A percentile compares a stretch with the other conserved stretches of the same genome.
Evolutionary conservation across 1,140 invertebrate genomes (phyloP).

Genomic region (Heliconius himera): DNA sequence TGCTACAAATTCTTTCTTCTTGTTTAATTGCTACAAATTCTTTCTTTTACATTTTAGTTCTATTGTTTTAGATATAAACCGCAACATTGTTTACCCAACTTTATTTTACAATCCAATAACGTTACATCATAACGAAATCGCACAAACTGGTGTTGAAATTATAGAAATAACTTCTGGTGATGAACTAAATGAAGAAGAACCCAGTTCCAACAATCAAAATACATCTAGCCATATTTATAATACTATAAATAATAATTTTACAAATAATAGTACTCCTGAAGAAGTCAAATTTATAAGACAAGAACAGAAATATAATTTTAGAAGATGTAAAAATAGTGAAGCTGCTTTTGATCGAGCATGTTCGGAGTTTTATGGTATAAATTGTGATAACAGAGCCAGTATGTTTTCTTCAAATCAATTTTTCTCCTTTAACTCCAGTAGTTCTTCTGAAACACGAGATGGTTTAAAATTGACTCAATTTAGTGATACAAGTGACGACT

Average conservation of each 20-base stretch:
- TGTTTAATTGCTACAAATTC: not conserved
- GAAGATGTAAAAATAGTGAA: not conserved
- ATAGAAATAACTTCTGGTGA: constrained; percentile 55
- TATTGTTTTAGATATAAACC: constrained; percentile 49
- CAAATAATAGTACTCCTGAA: constrained; percentile 40
- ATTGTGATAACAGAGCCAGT: not conserved
- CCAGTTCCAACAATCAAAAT: not conserved
- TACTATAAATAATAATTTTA: constrained; percentile 35
- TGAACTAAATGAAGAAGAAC: not conserved
- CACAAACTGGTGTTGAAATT: constrained; percentile 48
- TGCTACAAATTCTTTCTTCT: no score
- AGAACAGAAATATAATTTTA: not conserved
- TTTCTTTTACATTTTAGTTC: not conserved
- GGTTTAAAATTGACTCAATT: not conserved
- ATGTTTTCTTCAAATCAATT: not conserved
- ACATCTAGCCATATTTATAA: not conserved
- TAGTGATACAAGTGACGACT: constrained; percentile 1
- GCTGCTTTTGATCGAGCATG: not conserved
- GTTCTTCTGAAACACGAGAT: not conserved
- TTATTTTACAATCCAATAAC: constrained; percentile 19
- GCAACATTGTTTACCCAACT: constrained; percentile 40
- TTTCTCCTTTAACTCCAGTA: not conserved
- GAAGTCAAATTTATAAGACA: constrained; percentile 39
- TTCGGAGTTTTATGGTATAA: not conserved
- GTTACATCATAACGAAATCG: constrained; percentile 22